These are phyloP conservation scores for Polypterus senegalus DNA, from an alignment of 2,113 vertebrate genomes.

Conservation along the genomic window DNA sequence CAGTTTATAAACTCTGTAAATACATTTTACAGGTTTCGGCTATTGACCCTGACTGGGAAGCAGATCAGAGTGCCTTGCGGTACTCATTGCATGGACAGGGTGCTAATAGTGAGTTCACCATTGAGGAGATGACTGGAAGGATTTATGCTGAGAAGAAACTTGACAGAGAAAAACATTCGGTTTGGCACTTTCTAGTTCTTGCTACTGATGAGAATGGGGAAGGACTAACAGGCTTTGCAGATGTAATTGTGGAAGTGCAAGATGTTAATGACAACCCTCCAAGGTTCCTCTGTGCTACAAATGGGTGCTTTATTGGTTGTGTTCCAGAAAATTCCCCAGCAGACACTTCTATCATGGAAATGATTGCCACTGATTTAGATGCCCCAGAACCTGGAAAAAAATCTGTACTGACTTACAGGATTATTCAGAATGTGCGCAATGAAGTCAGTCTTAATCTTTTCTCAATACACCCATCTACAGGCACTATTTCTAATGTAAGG, in stretches of 20 bases:
- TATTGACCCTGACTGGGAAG: slow-evolving; percentile 65
- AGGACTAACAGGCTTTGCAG: slow-evolving; percentile 74
- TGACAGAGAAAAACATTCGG: slow-evolving; percentile 58
- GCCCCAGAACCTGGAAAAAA: slow-evolving; percentile 62
- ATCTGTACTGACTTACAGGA: slow-evolving; percentile 64
- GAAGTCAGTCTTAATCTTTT: slow-evolving; percentile 76
- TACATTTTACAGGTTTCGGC: slow-evolving; percentile 60
- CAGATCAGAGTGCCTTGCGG: slow-evolving; percentile 58
- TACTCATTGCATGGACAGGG: slow-evolving; percentile 75
- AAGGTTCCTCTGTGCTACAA: slow-evolving; percentile 58
- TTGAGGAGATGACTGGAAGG: slow-evolving; percentile 54
- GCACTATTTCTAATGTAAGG: slow-evolving; percentile 63
- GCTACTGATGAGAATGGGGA: slow-evolving; percentile 68
- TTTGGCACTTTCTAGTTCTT: slow-evolving; percentile 69
- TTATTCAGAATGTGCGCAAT: slow-evolving; percentile 66
- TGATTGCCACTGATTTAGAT: slow-evolving; percentile 69
- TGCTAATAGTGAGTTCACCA: slow-evolving; percentile 60
- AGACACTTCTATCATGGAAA: slow-evolving; percentile 69
- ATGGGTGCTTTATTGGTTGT: slow-evolving; percentile 59
- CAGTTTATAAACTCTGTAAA: too few relatives aligned
- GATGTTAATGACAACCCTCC: slow-evolving; percentile 71
- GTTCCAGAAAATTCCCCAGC: slow-evolving; percentile 67
- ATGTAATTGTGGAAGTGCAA: slow-evolving; percentile 63
- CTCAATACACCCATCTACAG: slow-evolving; percentile 59
- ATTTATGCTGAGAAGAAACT: slow-evolving; percentile 54